A percentile compares a stretch with the other conserved stretches of the same genome.
These are phyloP conservation scores for Carpatolechia fugitivella DNA, from an alignment of 2,888 invertebrate genomes.

Conservation along the genomic window DNA sequence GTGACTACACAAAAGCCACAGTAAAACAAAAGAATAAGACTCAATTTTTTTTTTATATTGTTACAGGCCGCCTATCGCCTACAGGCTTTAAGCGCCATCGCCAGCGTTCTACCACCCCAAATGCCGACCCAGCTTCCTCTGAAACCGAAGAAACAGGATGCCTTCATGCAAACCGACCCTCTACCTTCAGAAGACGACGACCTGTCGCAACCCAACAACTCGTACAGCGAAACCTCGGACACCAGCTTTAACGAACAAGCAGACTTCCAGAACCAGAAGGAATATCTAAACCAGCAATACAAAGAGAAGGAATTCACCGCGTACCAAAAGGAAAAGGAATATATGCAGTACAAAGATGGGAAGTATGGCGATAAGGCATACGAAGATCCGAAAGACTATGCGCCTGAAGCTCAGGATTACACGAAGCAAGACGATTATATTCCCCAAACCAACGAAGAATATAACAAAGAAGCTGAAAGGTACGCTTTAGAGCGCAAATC, in stretches of 20 bases:
- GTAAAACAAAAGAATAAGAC: too few relatives aligned
- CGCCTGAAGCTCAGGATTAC: constrained; percentile 57
- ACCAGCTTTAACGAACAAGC: constrained; percentile 31
- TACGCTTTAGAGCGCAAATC: constrained; percentile 63
- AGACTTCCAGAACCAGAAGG: constrained; percentile 11
- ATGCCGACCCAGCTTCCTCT: constrained; percentile 16
- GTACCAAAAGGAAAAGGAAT: neutral
- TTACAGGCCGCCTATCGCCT: constrained; percentile 59
- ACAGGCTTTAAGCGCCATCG: constrained; percentile 46
- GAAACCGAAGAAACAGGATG: constrained; percentile 68
- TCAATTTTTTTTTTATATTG: too few relatives aligned
- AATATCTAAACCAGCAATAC: neutral
- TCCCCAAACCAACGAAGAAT: constrained; percentile 66
- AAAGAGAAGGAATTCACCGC: neutral
- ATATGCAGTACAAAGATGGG: constrained; percentile 12
- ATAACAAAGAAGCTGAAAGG: constrained; percentile 67
- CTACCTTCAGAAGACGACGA: constrained; percentile 58
- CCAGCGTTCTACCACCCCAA: constrained; percentile 40
- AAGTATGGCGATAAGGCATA: neutral
- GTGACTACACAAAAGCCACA: too few relatives aligned
- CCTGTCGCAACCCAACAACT: constrained; percentile 45
- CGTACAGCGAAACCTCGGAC: constrained; percentile 44
- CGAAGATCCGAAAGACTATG: neutral
- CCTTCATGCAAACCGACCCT: constrained; percentile 72
- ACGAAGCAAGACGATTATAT: constrained; percentile 60